Conservation (phyloP, 2,888 invertebrate species). For the Mythimna lalbum region DNA sequence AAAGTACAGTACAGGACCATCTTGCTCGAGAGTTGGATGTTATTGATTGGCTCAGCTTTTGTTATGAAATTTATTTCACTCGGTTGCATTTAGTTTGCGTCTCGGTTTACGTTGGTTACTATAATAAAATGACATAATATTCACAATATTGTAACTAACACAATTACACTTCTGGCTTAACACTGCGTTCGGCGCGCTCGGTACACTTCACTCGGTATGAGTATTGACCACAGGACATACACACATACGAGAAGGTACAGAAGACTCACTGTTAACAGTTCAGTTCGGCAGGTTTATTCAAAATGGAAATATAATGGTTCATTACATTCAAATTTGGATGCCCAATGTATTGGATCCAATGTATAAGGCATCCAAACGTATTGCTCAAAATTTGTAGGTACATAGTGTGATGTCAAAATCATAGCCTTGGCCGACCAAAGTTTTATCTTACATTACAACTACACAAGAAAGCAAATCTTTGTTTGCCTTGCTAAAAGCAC, state of each 20-base stretch:
- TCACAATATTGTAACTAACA: too few species aligned
- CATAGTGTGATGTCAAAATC: not conserved
- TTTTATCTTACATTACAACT: not conserved
- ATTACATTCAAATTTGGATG: too few species aligned
- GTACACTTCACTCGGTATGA: constrained; percentile 10
- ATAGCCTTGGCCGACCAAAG: not conserved
- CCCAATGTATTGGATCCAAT: too few species aligned
- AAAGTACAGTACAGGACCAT: not conserved
- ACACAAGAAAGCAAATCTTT: too few species aligned
- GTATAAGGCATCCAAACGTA: too few species aligned
- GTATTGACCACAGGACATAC: not conserved
- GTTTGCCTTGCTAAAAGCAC: too few species aligned
- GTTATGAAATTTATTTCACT: not conserved
- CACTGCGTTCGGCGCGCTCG: not conserved
- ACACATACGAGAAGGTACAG: not conserved
- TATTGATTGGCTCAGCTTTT: not conserved
- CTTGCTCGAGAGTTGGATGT: not conserved
- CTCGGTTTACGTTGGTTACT: not conserved
- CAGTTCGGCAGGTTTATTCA: not conserved
- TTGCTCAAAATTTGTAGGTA: not conserved
- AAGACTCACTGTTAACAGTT: not conserved
- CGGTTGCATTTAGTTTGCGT: not conserved
- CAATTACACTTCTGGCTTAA: too few species aligned
- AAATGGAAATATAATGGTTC: too few species aligned
- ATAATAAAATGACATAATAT: too few species aligned